Evolutionary conservation across 2,113 vertebrate species (phyloP), one percentile per base, ranked within the genome.

Genomic region (Pterocles burchelli): DNA sequence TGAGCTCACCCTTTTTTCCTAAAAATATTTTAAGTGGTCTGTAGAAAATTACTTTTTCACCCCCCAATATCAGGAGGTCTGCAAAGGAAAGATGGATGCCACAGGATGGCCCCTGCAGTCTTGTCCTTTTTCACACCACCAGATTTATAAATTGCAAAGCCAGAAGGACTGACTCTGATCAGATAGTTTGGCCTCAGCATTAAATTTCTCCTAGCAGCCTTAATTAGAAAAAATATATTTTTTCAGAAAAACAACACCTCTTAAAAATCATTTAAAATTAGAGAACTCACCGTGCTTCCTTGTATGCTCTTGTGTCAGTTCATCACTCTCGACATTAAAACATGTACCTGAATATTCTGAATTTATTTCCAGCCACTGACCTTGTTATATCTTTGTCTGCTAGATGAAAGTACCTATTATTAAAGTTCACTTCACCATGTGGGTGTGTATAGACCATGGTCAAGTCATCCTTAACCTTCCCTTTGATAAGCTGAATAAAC

Each of bases 401-500:
- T 66, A 81, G 88, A 93, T 48, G 76, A 88, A 96, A 96, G 59
- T 20, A 26, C 38, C 90, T 65, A 67, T 96, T 92, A 94, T 93
- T 95, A 93, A 93, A 92, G 90, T 78, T 89, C 95, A 95, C 92
- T 88, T 96, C 90, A 84, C 81, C 88, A 51, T 66, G 46, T 86
- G 79, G 94, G 93, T 94, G 72, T 86, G 80, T 86, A 84, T 12
- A 89, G 80, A 52, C 91, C 65, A 17, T 87, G 94, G 95, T 95
- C 93, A 95, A 96, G 89, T 74, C 95, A 93, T 95, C 76, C 80
- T 94, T 95, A 93, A 95, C 87, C 87, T 95, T 95, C 81, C 51
- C n/a, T 91, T 89, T 82, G 89, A 95, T 95, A 95, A 96, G 87
- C 73, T 95, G 78, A 96, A 95, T 90, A 96, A 95, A 95, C 77